Conservation (phyloP, 1,140 invertebrate species). For the Hylyphantes graminicola region DNA sequence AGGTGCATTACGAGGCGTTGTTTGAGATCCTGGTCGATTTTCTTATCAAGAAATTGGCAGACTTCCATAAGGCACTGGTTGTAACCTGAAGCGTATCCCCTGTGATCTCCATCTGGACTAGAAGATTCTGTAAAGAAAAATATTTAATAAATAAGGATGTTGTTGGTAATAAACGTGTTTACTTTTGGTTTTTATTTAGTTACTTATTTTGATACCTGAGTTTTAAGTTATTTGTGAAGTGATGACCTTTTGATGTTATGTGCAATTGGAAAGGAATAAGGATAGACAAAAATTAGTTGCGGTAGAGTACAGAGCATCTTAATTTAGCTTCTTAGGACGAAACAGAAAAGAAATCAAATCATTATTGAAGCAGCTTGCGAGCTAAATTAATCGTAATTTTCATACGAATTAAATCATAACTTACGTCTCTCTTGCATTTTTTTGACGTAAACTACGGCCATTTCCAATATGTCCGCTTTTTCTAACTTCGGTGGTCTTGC, state of each 20-base stretch:
- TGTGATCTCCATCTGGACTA: neutral
- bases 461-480: constrained; percentile 96
- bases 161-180: no score
- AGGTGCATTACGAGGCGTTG: neutral
- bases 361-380: no score
- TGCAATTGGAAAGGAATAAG: no score
- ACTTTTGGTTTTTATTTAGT: no score
- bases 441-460: constrained; percentile 92
- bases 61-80: constrained; percentile 5
- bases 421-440: constrained; percentile 66
- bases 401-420: neutral
- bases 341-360: no score
- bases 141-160: neutral
- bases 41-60: constrained; percentile 5
- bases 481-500: constrained; percentile 85
- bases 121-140: neutral
- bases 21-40: neutral
- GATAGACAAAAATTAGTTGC: no score
- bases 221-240: no score
- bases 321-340: no score
- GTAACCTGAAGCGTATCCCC: constrained; percentile 6
- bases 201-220: no score
- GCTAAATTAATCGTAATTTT: no score
- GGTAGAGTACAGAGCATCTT: no score
- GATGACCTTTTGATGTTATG: no score